Evolutionary conservation across 2,888 invertebrate species (phyloP), one percentile per base, ranked within the genome.

Genomic region (Caenorhabditis virilis): DNA sequence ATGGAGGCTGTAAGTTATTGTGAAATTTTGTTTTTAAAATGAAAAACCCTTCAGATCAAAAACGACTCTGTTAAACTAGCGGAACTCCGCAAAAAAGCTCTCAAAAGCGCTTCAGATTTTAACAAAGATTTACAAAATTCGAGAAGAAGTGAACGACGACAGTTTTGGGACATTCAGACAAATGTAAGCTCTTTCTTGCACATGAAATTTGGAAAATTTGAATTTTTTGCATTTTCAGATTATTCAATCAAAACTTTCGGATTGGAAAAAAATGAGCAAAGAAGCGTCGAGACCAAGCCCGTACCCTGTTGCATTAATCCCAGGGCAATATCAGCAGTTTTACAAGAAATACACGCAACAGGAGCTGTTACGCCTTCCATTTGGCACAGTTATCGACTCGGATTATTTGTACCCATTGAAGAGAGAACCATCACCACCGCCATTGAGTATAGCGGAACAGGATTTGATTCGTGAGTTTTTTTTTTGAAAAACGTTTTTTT

Each of bases 291-390:
- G 65, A 9, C 64, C 68, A 0, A 53, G 54, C 9, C 69, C 74
- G 0, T 98, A 95, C 87, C 97, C 97, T 20, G 89, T 95, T 64
- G 90, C 95, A 42, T 87, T 98, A 69, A 89, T 98, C 77, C 93
- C 95, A 35, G 95, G 95, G n/a, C 98, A 98, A 86, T 97, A 89
- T 86, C 91, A 91, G 75, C 92, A 94, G 84, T 88, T 88, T 83
- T 95, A 90, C 85, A 89, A 90, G 80, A 86, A 85, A 46, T 95
- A 92, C 84, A 89, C 91, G 1, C 87, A 92, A 6, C 88, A 90
- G 15, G 93, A 95, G 85, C 86, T 98, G 58, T 86, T 97, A 57
- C 91, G 91, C 82, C 89, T 94, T 86, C 98, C 98, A 0, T 84
- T 98, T 48, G 94, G 92, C 84, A 94, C 95, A 9, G 91, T 91